phyloP scores from a whole-genome alignment of 2,113 vertebrate genomes.

The Jacana jacana region DNA sequence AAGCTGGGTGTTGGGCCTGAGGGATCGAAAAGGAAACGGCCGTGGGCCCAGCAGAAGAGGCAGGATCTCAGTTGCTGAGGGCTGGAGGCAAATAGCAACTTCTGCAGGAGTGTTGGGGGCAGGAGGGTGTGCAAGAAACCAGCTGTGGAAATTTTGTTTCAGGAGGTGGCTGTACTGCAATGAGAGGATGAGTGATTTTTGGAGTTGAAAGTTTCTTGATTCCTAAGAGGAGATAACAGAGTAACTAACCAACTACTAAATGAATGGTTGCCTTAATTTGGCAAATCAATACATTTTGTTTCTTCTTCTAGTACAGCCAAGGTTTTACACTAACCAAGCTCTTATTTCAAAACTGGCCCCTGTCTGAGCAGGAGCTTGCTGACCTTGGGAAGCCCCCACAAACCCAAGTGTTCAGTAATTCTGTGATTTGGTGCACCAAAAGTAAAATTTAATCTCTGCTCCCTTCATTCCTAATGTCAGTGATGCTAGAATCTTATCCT shows the following conservation, averaged over 20 bases:
- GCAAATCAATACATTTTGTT: not conserved
- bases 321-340: not conserved
- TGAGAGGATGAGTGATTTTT: not conserved
- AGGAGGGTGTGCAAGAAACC: not conserved
- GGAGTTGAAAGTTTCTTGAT: not conserved
- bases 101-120: not conserved
- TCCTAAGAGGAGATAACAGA: not conserved
- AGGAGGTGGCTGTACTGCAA: not conserved
- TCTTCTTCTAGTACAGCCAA: not conserved
- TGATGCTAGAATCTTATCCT: not conserved
- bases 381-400: not conserved
- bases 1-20: not conserved
- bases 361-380: not conserved
- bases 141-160: not conserved
- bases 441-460: not conserved
- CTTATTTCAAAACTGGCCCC: not conserved
- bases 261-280: not conserved
- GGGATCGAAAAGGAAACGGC: not conserved
- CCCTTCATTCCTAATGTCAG: not conserved
- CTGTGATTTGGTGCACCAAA: not conserved
- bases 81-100: not conserved
- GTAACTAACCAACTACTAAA: not conserved
- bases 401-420: not conserved
- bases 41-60: not conserved
- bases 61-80: not conserved